Percentiles rank a stretch among this genome's conserved stretches.
These are phyloP conservation scores for Drosophila neutralis DNA, from an alignment of 2,888 invertebrate genomes.

Conservation along the genomic window DNA sequence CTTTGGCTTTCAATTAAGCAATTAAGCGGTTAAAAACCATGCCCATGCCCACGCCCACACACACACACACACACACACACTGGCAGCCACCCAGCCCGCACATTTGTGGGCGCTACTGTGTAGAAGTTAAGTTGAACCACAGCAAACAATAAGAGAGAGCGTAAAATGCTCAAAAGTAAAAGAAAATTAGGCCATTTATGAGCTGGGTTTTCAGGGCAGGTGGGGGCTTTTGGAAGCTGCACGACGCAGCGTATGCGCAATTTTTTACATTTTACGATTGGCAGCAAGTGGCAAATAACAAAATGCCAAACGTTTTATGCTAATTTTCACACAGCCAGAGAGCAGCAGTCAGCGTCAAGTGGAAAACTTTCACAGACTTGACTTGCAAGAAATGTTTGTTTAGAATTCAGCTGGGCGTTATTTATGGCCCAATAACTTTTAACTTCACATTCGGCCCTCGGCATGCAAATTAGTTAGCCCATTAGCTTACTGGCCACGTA, in stretches of 20 bases:
- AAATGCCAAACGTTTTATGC: slow-evolving; percentile 70
- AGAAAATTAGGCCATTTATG: slow-evolving; percentile 75
- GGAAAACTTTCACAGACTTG: slow-evolving; percentile 68
- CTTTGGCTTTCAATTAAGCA: slow-evolving; percentile 76
- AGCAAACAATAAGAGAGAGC: slow-evolving; percentile 27
- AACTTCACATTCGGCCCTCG: slow-evolving; percentile 75
- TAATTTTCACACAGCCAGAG: slow-evolving; percentile 60
- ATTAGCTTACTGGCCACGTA: slow-evolving; percentile 40
- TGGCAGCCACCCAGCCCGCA: slow-evolving; percentile 12
- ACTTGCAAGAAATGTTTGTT: slow-evolving; percentile 72
- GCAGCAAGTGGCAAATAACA: slow-evolving; percentile 64
- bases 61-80: not conserved
- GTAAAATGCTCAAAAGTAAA: slow-evolving; percentile 41
- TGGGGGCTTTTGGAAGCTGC: not conserved
- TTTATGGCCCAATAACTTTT: slow-evolving; percentile 80
- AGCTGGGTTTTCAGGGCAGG: slow-evolving; percentile 20
- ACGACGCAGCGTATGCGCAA: slow-evolving; percentile 58
- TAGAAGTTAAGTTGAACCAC: slow-evolving; percentile 15
- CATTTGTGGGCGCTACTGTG: slow-evolving; percentile 35
- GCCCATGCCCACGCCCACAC: slow-evolving; percentile 6
- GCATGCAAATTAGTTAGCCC: slow-evolving; percentile 70
- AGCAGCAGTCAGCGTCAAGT: slow-evolving; percentile 48
- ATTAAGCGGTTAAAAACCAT: slow-evolving; percentile 50
- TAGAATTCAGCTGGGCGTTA: slow-evolving; percentile 76
- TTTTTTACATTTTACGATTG: slow-evolving; percentile 65